These are phyloP conservation scores for Anagrus nilaparvatae DNA, from an alignment of 1,140 invertebrate genomes.

Conservation along the genomic window DNA sequence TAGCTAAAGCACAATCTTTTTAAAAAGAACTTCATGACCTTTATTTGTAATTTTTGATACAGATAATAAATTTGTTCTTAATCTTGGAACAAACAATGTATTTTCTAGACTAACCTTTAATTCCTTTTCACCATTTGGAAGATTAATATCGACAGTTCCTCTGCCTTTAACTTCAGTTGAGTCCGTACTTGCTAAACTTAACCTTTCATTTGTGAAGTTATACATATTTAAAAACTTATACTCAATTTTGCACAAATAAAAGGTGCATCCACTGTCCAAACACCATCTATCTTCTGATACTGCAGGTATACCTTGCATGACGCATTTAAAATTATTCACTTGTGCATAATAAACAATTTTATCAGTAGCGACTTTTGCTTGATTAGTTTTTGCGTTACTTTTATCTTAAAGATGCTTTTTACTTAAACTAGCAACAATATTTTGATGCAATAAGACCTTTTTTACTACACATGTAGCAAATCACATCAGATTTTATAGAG, in stretches of 20 bases:
- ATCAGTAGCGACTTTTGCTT: too few relatives aligned
- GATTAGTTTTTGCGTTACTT: too few relatives aligned
- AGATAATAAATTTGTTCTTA: neutral
- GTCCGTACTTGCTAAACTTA: too few relatives aligned
- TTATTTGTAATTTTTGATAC: neutral
- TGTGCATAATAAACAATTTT: too few relatives aligned
- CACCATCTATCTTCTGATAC: neutral
- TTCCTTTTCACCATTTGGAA: too few relatives aligned
- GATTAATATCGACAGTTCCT: too few relatives aligned
- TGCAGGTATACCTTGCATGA: neutral
- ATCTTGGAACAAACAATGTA: neutral
- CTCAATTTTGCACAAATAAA: neutral
- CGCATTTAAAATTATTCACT: neutral
- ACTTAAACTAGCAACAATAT: too few relatives aligned
- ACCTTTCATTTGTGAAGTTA: too few relatives aligned
- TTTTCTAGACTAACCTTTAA: neutral
- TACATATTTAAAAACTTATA: too few relatives aligned
- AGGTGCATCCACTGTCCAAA: neutral
- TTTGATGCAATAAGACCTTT: neutral
- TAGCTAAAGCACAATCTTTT: too few relatives aligned
- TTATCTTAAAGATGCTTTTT: too few relatives aligned
- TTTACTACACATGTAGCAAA: neutral
- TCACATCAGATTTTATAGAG: neutral
- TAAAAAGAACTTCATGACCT: neutral
- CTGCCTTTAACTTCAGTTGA: too few relatives aligned